Conservation (phyloP, 2,888 invertebrate genomes). For the Catocala fraxini region DNA sequence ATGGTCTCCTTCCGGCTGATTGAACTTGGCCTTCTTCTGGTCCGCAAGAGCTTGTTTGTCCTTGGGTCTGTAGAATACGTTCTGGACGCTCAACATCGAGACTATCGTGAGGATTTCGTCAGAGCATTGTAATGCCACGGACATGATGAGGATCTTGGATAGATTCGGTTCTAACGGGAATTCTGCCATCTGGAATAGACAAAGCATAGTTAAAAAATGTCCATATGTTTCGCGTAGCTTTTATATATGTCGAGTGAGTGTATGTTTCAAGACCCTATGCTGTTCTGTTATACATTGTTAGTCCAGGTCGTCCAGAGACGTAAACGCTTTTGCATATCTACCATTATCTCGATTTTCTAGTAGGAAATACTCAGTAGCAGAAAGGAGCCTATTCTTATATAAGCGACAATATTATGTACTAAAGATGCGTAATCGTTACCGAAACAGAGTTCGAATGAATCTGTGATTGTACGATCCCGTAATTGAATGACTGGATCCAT, state of each 20-base stretch:
- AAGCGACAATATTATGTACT: too few relatives aligned
- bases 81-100: slow-evolving; percentile 99
- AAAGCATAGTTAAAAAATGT: not conserved
- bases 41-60: slow-evolving; percentile 99
- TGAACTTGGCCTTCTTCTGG: slow-evolving; percentile 99
- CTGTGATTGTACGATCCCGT: too few relatives aligned
- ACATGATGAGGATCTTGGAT: slow-evolving; percentile 99
- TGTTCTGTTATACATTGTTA: too few relatives aligned
- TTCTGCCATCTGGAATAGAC: slow-evolving; percentile 96
- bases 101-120: slow-evolving; percentile 99
- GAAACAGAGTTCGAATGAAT: too few relatives aligned
- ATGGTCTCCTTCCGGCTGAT: slow-evolving; percentile 99
- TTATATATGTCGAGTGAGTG: not conserved
- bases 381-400: too few relatives aligned
- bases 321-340: too few relatives aligned
- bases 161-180: slow-evolving; percentile 99
- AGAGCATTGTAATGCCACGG: slow-evolving; percentile 98
- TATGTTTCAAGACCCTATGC: too few relatives aligned
- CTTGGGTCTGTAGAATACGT: slow-evolving; percentile 97
- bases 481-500: too few relatives aligned
- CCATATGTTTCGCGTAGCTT: not conserved
- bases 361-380: too few relatives aligned
- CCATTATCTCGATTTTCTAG: too few relatives aligned
- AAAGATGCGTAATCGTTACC: too few relatives aligned
- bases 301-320: too few relatives aligned